These are phyloP conservation scores for Clamator glandarius DNA, from an alignment of 2,797 vertebrate genomes.

Conservation along the genomic window DNA sequence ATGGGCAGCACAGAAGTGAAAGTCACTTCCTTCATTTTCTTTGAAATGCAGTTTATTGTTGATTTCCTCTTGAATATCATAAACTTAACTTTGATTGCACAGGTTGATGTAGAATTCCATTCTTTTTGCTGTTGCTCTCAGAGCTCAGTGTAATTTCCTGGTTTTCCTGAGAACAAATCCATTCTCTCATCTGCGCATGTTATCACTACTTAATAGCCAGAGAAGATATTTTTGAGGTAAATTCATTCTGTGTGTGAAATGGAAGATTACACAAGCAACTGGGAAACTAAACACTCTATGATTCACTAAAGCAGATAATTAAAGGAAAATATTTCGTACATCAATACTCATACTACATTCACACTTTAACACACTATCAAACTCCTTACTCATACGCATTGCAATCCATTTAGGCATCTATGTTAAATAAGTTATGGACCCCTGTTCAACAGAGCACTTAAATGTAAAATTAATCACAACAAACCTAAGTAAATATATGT, in stretches of 20 bases:
- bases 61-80: constrained; percentile 10
- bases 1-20: not conserved
- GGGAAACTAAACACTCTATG: not conserved
- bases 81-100: not conserved
- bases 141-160: not conserved
- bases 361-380: not conserved
- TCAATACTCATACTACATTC: not conserved
- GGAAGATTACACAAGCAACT: not conserved
- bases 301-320: not conserved
- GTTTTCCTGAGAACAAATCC: not conserved
- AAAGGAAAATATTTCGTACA: not conserved
- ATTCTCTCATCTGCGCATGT: not conserved
- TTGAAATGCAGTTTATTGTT: not conserved
- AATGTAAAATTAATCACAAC: not conserved
- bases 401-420: not conserved
- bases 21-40: not conserved
- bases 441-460: not conserved
- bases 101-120: not conserved
- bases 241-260: not conserved
- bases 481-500: not conserved
- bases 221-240: not conserved
- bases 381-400: not conserved
- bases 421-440: not conserved
- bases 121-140: not conserved
- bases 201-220: not conserved